A percentile compares a stretch with the other conserved stretches of the same genome.
Conservation (phyloP, 2,888 invertebrate genomes). For the Mechanitis mazaeus region DNA sequence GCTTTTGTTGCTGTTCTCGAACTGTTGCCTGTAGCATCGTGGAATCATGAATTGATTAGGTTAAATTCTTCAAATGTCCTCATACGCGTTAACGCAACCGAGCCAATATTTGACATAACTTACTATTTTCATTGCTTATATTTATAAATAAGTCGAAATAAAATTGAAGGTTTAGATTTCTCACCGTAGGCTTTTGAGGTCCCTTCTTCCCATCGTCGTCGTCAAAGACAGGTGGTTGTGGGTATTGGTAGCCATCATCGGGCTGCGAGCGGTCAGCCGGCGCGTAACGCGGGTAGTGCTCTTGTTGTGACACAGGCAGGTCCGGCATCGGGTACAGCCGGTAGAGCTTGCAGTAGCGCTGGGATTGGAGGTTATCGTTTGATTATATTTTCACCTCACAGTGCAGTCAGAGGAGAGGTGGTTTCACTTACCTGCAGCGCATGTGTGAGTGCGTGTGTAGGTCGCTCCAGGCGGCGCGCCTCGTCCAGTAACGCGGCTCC, state of each 20-base stretch:
- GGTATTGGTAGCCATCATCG: conserved; percentile 34
- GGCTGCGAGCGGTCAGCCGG: conserved; percentile 45
- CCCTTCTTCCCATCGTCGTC: conserved; percentile 24
- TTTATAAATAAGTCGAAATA: too few relatives aligned
- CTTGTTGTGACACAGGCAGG: conserved; percentile 46
- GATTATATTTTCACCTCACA: background rate
- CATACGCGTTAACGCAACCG: too few relatives aligned
- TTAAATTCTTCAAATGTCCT: too few relatives aligned
- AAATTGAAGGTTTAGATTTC: background rate
- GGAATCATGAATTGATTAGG: too few relatives aligned
- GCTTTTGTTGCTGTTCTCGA: too few relatives aligned
- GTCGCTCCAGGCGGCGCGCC: conserved; percentile 56
- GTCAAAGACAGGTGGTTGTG: conserved; percentile 32
- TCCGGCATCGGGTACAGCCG: conserved; percentile 59
- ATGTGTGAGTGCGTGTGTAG: conserved; percentile 58
- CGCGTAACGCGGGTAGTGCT: conserved; percentile 48
- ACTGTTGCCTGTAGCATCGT: too few relatives aligned
- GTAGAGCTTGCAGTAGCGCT: conserved; percentile 61
- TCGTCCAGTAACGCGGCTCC: conserved; percentile 64
- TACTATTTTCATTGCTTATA: too few relatives aligned
- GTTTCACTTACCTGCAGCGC: conserved; percentile 51
- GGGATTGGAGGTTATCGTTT: conserved; percentile 11
- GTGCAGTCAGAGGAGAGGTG: background rate
- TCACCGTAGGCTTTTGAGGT: conserved; percentile 29
- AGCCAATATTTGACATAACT: too few relatives aligned